These are phyloP conservation scores for Cryptus viduatorius DNA, from an alignment of 2,888 invertebrate species.

Conservation along the genomic window DNA sequence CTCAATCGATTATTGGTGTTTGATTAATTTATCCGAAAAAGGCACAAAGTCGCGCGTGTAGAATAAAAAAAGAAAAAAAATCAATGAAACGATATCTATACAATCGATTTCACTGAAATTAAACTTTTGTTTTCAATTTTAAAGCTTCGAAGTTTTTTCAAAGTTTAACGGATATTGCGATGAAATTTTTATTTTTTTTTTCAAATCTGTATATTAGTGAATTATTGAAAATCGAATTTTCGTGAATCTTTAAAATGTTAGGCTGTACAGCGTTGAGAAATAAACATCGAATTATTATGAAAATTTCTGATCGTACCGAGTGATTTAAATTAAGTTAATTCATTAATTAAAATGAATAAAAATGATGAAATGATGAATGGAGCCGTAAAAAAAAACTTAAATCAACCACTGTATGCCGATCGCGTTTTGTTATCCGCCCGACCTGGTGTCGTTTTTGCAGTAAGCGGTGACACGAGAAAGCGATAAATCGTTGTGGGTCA, in stretches of 20 bases:
- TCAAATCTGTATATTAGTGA: no score
- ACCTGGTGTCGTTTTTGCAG: background rate
- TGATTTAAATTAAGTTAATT: background rate
- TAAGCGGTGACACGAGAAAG: slow-evolving; percentile 19
- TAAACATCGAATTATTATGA: no score
- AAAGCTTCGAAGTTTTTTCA: no score
- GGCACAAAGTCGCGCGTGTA: background rate
- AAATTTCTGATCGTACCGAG: no score
- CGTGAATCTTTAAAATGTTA: no score
- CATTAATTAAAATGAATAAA: background rate
- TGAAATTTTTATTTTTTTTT: no score
- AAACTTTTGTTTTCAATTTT: no score
- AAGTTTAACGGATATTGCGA: no score
- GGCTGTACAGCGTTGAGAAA: no score
- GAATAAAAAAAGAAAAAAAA: background rate
- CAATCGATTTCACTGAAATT: background rate
- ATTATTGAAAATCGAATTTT: no score
- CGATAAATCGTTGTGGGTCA: slow-evolving; percentile 65
- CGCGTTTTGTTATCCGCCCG: background rate
- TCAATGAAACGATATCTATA: background rate
- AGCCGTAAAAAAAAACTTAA: background rate
- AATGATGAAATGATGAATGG: background rate
- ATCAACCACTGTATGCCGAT: background rate
- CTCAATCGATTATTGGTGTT: slow-evolving; percentile 56
- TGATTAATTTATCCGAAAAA: slow-evolving; percentile 48